Evolutionary conservation across 2,888 invertebrate species (phyloP).

Genomic region (Oligia strigilis): DNA sequence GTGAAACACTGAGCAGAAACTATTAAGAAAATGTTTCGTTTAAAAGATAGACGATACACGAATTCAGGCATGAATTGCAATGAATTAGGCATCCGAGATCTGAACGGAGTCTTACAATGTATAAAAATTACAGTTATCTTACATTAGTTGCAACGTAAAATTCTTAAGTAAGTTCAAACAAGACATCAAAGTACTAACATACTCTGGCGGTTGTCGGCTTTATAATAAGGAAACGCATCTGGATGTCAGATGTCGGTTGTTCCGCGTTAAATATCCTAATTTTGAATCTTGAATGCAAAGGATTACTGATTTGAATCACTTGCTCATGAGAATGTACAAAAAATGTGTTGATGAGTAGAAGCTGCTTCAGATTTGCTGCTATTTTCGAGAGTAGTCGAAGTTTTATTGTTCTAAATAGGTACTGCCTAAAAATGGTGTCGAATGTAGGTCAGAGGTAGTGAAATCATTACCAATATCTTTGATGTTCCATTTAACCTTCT

Average conservation of each 20-base stretch:
- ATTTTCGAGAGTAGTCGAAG: not conserved
- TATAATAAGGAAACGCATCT: constrained; percentile 32
- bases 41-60: too few relatives aligned
- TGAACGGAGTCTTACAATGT: not conserved
- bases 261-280: not conserved
- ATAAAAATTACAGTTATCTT: not conserved
- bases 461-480: constrained; percentile 8
- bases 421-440: not conserved
- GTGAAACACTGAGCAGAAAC: constrained; percentile 13
- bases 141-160: not conserved
- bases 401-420: not conserved
- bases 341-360: not conserved
- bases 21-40: not conserved
- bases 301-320: constrained; percentile 10
- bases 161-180: constrained; percentile 4
- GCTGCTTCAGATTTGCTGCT: not conserved
- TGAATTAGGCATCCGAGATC: not conserved
- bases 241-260: constrained; percentile 18
- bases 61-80: not conserved
- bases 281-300: not conserved
- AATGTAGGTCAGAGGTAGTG: not conserved
- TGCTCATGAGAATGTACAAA: not conserved
- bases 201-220: not conserved
- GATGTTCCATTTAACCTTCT: constrained; percentile 6
- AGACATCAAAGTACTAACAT: constrained; percentile 7